Conservation (phyloP, 2,888 invertebrate genomes). For the Ochropacha duplaris region DNA sequence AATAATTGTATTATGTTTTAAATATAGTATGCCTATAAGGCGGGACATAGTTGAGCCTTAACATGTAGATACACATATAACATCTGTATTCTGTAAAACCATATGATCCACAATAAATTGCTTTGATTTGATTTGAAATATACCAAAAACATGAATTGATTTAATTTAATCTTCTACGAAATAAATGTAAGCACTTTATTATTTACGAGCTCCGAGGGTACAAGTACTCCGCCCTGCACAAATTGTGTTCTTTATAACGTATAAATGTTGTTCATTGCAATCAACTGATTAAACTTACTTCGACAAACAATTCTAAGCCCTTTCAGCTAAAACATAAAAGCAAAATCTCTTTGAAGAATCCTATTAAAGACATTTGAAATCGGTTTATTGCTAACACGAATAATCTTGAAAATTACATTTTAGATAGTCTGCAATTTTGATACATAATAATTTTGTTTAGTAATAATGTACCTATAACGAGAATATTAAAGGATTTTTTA, state of each 20-base stretch:
- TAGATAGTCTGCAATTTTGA: constrained; percentile 29
- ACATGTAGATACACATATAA: too few species aligned
- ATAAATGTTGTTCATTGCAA: constrained; percentile 57
- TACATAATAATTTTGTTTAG: constrained; percentile 7
- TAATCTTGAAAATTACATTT: constrained; percentile 28
- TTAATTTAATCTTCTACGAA: constrained; percentile 2
- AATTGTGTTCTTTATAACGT: constrained; percentile 62
- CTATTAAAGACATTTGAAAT: constrained; percentile 17
- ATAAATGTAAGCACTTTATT: not conserved
- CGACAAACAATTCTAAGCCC: constrained; percentile 15
- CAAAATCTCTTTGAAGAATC: constrained; percentile 9
- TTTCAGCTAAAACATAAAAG: constrained; percentile 13
- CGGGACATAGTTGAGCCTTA: too few species aligned
- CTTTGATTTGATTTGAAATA: too few species aligned
- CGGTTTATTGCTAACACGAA: constrained; percentile 31
- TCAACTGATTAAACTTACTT: constrained; percentile 35
- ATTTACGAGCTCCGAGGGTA: constrained; percentile 15
- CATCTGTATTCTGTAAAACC: too few species aligned
- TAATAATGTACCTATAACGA: not conserved
- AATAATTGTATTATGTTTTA: too few species aligned
- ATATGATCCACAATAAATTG: too few species aligned
- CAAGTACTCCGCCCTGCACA: constrained; percentile 35
- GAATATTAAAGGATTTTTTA: not conserved
- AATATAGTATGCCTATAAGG: too few species aligned
- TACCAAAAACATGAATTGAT: not conserved